These are phyloP conservation scores for Mesoligia furuncula DNA, from an alignment of 2,888 invertebrate species.

Conservation along the genomic window DNA sequence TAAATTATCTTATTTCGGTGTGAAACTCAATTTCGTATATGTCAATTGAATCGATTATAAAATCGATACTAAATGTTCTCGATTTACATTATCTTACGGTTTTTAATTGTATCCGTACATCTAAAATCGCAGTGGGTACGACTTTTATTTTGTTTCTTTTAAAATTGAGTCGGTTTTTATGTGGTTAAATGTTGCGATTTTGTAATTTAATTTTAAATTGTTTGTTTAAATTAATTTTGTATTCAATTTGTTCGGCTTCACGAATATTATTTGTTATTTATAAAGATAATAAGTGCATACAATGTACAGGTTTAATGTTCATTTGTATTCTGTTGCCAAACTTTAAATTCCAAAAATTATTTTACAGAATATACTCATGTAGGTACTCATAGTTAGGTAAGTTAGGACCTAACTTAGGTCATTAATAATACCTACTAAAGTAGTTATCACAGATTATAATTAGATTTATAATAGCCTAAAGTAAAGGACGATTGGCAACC, in stretches of 20 bases:
- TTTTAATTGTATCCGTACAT: slow-evolving; percentile 67
- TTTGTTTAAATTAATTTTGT: slow-evolving; percentile 41
- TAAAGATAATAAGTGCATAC: not conserved
- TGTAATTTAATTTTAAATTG: slow-evolving; percentile 26
- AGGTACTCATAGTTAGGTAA: not conserved
- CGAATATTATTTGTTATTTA: not conserved
- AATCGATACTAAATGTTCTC: slow-evolving; percentile 73
- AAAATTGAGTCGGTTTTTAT: slow-evolving; percentile 52
- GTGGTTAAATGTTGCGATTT: slow-evolving; percentile 33
- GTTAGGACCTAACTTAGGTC: not conserved
- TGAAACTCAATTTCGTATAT: slow-evolving; percentile 76
- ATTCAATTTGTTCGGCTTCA: slow-evolving; percentile 3
- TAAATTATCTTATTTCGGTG: slow-evolving; percentile 67
- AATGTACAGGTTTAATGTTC: not conserved
- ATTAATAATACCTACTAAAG: not conserved
- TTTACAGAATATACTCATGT: not conserved
- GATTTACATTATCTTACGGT: slow-evolving; percentile 76
- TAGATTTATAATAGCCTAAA: not conserved
- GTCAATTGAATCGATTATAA: slow-evolving; percentile 76
- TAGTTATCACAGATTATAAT: not conserved
- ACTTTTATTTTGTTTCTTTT: slow-evolving; percentile 52
- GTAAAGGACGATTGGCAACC: not conserved
- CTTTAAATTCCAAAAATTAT: not conserved
- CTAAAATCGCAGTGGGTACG: slow-evolving; percentile 46
- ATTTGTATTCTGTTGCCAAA: not conserved